Evolutionary conservation across 1,140 invertebrate genomes (phyloP).

Genomic region (Cephus cinctus): DNA sequence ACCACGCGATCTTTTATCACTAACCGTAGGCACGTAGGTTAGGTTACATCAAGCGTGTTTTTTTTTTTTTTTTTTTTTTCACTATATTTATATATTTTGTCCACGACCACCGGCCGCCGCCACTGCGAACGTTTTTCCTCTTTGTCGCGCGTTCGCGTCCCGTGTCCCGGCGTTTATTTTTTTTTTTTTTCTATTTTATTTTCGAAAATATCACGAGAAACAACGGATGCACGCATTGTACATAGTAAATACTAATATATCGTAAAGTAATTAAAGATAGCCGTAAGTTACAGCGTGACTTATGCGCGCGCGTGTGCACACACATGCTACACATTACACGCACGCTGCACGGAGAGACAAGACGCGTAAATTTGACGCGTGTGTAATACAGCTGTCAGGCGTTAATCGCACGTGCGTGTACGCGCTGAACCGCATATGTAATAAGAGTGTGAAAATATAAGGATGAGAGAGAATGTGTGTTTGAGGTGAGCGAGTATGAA

Average conservation of each 20-base stretch:
- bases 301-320: not conserved
- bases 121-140: no score
- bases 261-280: constrained; percentile 25
- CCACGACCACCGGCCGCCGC: no score
- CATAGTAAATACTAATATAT: constrained; percentile 46
- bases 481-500: no score
- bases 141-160: no score
- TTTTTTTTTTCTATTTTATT: no score
- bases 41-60: no score
- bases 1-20: no score
- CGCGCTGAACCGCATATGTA: not conserved
- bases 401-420: not conserved
- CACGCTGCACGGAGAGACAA: no score
- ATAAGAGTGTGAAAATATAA: constrained; percentile 21
- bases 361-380: not conserved
- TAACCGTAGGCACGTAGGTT: no score
- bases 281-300: not conserved
- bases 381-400: not conserved
- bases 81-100: no score
- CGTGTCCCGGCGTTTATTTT: no score
- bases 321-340: not conserved
- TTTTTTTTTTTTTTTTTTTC: not conserved
- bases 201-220: constrained; percentile 6
- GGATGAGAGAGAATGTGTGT: constrained; percentile 24
- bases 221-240: constrained; percentile 34